Evolutionary conservation across 2,797 vertebrate species (phyloP), one percentile per base, ranked within the genome.

Genomic region (Hipposideros larvatus): DNA sequence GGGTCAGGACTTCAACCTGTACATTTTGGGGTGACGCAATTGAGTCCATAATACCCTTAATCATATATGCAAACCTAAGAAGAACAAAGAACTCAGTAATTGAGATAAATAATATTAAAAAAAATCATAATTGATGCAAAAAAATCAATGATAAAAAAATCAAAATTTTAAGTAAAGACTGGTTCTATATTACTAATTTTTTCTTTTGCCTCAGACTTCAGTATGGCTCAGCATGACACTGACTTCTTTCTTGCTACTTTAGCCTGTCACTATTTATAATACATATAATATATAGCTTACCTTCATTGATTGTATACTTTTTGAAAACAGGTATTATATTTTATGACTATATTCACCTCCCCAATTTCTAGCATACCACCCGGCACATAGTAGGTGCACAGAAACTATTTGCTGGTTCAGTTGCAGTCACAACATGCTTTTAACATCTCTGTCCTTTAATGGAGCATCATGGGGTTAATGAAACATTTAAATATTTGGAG

Each of bases 91-190:
- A 26, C 15, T 73, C 15, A 22, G 11, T 53, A 65, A 57, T 51
- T 2, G n/a, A 94, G 48, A 65, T 59, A 93, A 53, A 80, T 51
- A 24, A 48, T 77, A 71, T 37, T 90, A 75, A 57, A 19, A 79
- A 94, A 96, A 94, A 18, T 73, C 10, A 93, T 94, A 96, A 34
- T 65, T 19, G 53, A 66, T 66, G 28, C 11, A 70, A 34, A 78
- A 87, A 73, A 63, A 66, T n/a, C 28, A 11, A 89, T 63, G 14
- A 37, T 37, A 51, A 59, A 26, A 83, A 84, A 74, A 19, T 82
- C 4, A 63, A 85, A 57, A 24, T 57, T 95, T 93, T 73, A 71
- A 87, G 53, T 70, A 37, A 94, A 94, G 34, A 4, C 14, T 65
- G 22, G 7, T 61, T 65, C 21, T 61, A 8, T 86, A 21, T 53